Base-by-base conservation (phyloP, 30 jellyfish, hydroid and myxozoan species). In the Rhopilema esculentum region DNA sequence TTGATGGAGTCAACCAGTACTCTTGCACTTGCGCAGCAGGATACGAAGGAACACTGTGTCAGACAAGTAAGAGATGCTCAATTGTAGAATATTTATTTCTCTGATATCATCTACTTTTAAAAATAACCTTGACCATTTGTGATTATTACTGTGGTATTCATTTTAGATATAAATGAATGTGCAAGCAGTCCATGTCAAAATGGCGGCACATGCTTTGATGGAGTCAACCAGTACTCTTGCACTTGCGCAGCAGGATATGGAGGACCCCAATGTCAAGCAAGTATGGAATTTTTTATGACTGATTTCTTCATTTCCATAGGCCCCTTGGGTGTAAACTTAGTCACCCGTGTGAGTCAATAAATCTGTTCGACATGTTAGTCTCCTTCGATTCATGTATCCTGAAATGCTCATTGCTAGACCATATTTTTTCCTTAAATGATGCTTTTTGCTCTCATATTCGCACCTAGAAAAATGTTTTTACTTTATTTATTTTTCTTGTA, bases 131-230 rank as follows among this genome's bases (percentile, higher is more conserved):
- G 27, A 63, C 21, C 21, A 20, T 4, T 17, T n/a, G n/a, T n/a
- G n/a, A n/a, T n/a, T n/a, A n/a, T n/a, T n/a, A n/a, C 20, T 8
- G 27, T 8, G 12, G 8, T 16, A 26, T 16, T 20, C 32, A 24
- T 72, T 72, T 62, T 12, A 72, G 82, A 72, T 8, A 72, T 72
- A 17, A 65, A 72, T 72, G 82, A 72, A 72, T 72, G 82, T 28
- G 26, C 18, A 12, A 29, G 82, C 23, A 4, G 18, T 2, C 82
- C 82, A 16, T 72, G 82, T 65, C n/a, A 16, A 21, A 72, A 72
- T 27, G 78, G 88, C 15, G 88, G 79, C 15, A 78, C 88, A 4
- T 78, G 88, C 52, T 23, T 4, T 27, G 32, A 72, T 28, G 24
- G 17, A 28, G 23, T 72, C 51, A 72, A 72, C 82, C 6, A 28